phyloP scores from a whole-genome alignment of 2,888 invertebrate genomes.

The Acronicta leporina region DNA sequence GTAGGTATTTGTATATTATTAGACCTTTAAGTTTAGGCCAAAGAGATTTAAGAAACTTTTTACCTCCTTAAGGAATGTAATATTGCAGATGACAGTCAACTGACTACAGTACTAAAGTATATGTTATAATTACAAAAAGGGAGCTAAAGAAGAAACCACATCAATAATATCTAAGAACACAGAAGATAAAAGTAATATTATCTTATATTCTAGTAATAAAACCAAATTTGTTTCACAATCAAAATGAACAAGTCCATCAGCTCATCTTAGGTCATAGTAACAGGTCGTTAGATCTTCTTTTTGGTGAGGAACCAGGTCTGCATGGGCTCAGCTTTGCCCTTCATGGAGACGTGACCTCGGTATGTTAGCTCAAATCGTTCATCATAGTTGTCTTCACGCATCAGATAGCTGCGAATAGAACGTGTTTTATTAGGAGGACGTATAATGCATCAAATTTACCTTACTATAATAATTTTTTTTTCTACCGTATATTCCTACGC shows the following conservation, averaged over 20 bases:
- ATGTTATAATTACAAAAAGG: too few relatives aligned
- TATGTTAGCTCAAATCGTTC: slow-evolving; percentile 95
- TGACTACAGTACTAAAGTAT: too few relatives aligned
- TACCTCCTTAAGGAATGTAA: slow-evolving; percentile 9
- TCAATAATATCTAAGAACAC: slow-evolving; percentile 11
- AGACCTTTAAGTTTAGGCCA: slow-evolving; percentile 3
- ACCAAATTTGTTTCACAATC: too few relatives aligned
- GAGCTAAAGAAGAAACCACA: slow-evolving; percentile 1
- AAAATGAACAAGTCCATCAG: background rate
- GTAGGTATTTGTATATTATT: slow-evolving; percentile 9
- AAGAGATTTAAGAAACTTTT: slow-evolving; percentile 14
- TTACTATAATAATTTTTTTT: too few relatives aligned
- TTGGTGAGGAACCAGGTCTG: slow-evolving; percentile 95
- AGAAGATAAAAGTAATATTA: background rate
- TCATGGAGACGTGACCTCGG: slow-evolving; percentile 97
- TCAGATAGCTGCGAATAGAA: slow-evolving; percentile 91
- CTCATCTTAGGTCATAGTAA: slow-evolving; percentile 16
- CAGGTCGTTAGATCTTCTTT: slow-evolving; percentile 65
- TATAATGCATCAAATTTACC: too few relatives aligned
- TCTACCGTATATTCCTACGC: too few relatives aligned
- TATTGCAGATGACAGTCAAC: too few relatives aligned
- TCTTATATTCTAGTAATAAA: too few relatives aligned
- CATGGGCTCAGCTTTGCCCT: slow-evolving; percentile 98
- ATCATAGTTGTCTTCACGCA: slow-evolving; percentile 94
- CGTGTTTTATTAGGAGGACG: too few relatives aligned